These are phyloP conservation scores for Acanthococcus lagerstroemiae DNA, from an alignment of 2,888 invertebrate species.

Conservation along the genomic window DNA sequence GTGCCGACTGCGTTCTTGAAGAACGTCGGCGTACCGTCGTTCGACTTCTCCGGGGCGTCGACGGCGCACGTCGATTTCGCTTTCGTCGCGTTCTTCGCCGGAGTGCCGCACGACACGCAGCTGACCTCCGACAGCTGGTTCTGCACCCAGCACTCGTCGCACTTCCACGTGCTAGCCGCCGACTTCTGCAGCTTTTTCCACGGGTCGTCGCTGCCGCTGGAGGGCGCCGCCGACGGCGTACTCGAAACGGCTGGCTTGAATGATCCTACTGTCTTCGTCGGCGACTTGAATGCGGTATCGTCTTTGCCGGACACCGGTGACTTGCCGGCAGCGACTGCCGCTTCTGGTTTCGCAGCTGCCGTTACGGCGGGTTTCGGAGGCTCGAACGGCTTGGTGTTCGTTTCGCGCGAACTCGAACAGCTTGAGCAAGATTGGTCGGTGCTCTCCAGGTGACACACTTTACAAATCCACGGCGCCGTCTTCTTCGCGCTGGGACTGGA, in stretches of 20 bases:
- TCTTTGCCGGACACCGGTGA: constrained; percentile 38
- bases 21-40: background rate
- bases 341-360: background rate
- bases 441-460: background rate
- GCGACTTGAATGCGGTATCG: constrained; percentile 42
- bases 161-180: constrained; percentile 47
- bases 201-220: background rate
- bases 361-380: background rate
- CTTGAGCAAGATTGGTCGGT: background rate
- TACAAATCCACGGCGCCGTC: constrained; percentile 6
- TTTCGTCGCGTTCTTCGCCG: background rate
- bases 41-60: background rate
- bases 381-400: background rate
- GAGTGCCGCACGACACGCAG: constrained; percentile 49
- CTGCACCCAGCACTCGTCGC: constrained; percentile 51
- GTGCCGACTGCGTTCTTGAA: background rate
- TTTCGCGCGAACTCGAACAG: constrained; percentile 4
- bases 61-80: background rate
- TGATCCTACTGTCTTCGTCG: constrained; percentile 49
- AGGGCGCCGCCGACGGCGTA: constrained; percentile 27
- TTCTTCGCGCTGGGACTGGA: background rate
- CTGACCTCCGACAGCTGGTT: constrained; percentile 45
- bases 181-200: background rate
- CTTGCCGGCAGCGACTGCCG: background rate
- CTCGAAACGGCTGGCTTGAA: constrained; percentile 44